Evolutionary conservation across 2,888 invertebrate species (phyloP), one percentile per base, ranked within the genome.

Genomic region (Sinohyriopsis cumingii): DNA sequence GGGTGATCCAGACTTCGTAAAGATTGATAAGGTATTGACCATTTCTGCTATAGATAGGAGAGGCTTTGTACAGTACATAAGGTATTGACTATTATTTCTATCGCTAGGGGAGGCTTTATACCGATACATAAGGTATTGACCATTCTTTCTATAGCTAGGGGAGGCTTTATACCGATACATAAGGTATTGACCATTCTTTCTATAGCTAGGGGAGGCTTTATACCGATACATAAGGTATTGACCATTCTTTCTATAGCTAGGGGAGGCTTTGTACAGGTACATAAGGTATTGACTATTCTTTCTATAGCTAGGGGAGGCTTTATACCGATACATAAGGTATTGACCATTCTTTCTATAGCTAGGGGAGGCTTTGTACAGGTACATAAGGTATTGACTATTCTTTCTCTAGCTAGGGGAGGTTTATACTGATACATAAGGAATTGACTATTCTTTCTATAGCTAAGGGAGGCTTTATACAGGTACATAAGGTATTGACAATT

Each of bases 301-400:
- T 56, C 65, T 73, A 15, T 33, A 67, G 9, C 72, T 85, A 24
- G 76, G 71, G 0, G 78, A 86, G 0, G 94, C 94, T 3, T 94
- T 94, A 92, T 97, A 98, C 83, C 93, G 95, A 77, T 91, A 96
- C 79, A 91, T 95, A 20, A 98, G 98, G 88, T 93, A 94, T 12
- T 95, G 95, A 90, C 98, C 98, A 89, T 97, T 94, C 28, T 57
- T 57, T 3, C 9, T 9, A 57, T 7, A 57, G 6, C 22, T 22
- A 57, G 9, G n/a, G 5, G 57, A 86, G 0, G 94, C 94, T 3
- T 94, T 94, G 92, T 97, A 98, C 83, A 93, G 95, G 76, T 91
- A 96, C 79, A 91, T 95, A 20, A 98, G 98, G 88, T 93, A 94
- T 12, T 95, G 95, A 90, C 98, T 98, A 89, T 97, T 94, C 22